phyloP scores from a whole-genome alignment of 92 coral and sea anemone species.

The Zoanthus gigantus region DNA sequence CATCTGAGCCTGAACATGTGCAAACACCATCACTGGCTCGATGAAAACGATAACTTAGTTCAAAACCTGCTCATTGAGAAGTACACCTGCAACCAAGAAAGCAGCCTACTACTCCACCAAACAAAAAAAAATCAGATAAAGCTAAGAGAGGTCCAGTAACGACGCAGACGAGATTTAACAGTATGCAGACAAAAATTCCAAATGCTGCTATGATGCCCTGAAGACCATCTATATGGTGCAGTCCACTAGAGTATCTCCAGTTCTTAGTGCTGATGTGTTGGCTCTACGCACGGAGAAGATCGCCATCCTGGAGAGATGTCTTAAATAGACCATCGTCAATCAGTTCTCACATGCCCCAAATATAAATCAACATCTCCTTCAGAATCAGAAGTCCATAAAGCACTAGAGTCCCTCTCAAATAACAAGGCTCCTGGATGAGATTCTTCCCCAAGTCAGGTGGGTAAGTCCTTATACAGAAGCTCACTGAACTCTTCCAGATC shows the following conservation, averaged over 20 bases:
- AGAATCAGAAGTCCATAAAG: too few relatives aligned
- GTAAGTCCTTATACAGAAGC: too few relatives aligned
- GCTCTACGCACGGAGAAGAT: constrained; percentile 25
- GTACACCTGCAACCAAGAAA: neutral
- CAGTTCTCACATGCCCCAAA: neutral
- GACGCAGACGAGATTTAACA: neutral
- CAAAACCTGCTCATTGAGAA: constrained; percentile 17
- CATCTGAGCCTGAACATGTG: neutral
- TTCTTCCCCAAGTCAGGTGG: too few relatives aligned
- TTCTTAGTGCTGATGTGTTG: constrained; percentile 28
- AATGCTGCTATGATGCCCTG: constrained; percentile 25
- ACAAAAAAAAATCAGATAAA: too few relatives aligned
- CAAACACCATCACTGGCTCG: neutral
- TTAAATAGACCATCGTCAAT: constrained; percentile 39
- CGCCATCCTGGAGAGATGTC: constrained; percentile 36
- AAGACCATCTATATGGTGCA: constrained; percentile 17
- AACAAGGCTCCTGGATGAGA: too few relatives aligned
- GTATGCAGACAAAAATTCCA: constrained; percentile 4
- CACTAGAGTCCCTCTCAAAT: too few relatives aligned
- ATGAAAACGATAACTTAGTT: constrained; percentile 1
- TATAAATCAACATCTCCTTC: too few relatives aligned
- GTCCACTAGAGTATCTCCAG: constrained; percentile 24
- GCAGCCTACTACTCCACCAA: neutral
- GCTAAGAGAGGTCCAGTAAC: neutral
- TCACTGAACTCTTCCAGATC: too few relatives aligned